Evolutionary conservation across 2,888 invertebrate species (phyloP).

Genomic region (Aproaerema taeniolella): DNA sequence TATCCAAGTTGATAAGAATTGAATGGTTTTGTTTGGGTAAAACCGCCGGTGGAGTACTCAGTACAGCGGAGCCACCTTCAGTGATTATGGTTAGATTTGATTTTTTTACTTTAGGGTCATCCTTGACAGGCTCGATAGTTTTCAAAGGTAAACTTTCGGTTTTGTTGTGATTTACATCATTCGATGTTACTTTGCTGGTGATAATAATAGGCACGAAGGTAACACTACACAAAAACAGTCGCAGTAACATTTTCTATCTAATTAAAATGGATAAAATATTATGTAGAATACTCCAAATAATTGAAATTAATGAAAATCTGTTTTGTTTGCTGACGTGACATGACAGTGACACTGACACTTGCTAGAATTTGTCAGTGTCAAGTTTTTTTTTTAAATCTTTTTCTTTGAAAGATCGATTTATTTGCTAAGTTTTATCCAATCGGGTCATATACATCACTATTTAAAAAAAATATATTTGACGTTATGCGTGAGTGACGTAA

Average conservation of each 20-base stretch:
- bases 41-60: conserved; percentile 30
- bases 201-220: conserved; percentile 9
- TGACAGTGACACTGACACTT: background rate
- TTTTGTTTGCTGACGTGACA: conserved; percentile 2
- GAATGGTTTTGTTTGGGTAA: conserved; percentile 35
- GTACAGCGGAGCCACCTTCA: conserved; percentile 46
- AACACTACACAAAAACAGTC: conserved; percentile 9
- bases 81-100: conserved; percentile 34
- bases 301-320: too few relatives aligned
- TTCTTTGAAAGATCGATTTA: too few relatives aligned
- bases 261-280: background rate
- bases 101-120: conserved; percentile 25
- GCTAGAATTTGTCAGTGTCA: too few relatives aligned
- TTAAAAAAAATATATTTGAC: too few relatives aligned
- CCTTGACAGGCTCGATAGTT: conserved; percentile 7
- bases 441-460: too few relatives aligned
- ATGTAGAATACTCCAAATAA: conserved; percentile 2
- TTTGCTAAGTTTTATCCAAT: too few relatives aligned
- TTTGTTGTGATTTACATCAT: background rate
- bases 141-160: conserved; percentile 13
- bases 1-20: conserved; percentile 31
- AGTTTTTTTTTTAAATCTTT: too few relatives aligned
- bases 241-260: conserved; percentile 11
- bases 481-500: too few relatives aligned
- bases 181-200: background rate